Evolutionary conservation across 2,797 vertebrate genomes (phyloP).

Genomic region (Cygnus olor): DNA sequence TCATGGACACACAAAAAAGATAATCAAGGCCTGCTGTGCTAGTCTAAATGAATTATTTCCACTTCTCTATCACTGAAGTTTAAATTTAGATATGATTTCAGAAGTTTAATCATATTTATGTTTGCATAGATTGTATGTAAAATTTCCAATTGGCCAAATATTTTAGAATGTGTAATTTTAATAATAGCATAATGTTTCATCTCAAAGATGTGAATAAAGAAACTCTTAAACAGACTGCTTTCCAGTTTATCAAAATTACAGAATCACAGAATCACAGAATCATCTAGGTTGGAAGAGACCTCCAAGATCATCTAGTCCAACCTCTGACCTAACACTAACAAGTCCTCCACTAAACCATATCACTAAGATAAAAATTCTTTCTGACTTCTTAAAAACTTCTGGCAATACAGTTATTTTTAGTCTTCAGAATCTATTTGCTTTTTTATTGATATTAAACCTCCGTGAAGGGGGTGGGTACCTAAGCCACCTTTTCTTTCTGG

Average conservation of each 20-base stretch:
- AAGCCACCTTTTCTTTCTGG: neutral
- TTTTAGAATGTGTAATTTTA: neutral
- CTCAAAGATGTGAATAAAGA: neutral
- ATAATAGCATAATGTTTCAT: neutral
- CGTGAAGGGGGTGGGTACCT: neutral
- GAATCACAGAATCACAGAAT: too few species aligned
- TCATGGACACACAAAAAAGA: fast-evolving
- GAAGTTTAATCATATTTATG: neutral
- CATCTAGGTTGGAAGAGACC: too few species aligned
- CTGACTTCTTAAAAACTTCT: neutral
- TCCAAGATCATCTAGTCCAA: too few species aligned
- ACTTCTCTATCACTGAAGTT: neutral
- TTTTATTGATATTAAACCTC: neutral
- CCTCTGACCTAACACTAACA: too few species aligned
- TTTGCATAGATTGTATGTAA: neutral
- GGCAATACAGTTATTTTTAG: neutral
- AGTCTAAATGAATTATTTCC: neutral
- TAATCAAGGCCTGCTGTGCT: neutral
- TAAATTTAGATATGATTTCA: neutral
- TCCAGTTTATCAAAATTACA: neutral
- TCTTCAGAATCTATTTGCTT: neutral
- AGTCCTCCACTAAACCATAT: too few species aligned
- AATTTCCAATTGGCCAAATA: neutral
- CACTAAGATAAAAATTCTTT: neutral
- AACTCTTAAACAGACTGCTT: neutral